Conservation (phyloP, 2,797 vertebrate genomes). For the Knipowitschia caucasica region DNA sequence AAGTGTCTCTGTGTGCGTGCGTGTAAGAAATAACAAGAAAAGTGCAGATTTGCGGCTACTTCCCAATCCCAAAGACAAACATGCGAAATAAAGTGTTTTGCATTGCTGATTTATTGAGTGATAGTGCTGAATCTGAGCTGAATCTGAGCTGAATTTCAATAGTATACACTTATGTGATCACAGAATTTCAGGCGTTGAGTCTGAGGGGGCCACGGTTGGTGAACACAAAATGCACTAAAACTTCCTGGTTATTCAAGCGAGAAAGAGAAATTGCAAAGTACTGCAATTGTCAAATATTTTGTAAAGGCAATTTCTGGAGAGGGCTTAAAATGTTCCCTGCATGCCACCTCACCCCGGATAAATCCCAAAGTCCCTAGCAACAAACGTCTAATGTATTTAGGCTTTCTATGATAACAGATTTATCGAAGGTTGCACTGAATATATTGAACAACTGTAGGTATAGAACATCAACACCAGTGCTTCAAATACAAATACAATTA, state of each 20-base stretch:
- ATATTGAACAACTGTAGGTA: too few relatives aligned
- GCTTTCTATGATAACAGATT: too few relatives aligned
- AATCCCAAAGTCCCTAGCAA: too few relatives aligned
- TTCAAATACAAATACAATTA: too few relatives aligned
- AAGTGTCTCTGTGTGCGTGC: neutral
- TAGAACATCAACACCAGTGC: too few relatives aligned
- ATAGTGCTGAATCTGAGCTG: constrained; percentile 39
- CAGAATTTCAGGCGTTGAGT: constrained; percentile 6
- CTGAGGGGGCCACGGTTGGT: neutral
- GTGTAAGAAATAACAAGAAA: constrained; percentile 18
- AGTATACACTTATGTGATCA: constrained; percentile 22
- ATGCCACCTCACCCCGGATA: too few relatives aligned
- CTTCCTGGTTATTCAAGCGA: too few relatives aligned
- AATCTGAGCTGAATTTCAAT: constrained; percentile 47
- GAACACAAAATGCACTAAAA: too few relatives aligned
- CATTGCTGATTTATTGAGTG: constrained; percentile 54
- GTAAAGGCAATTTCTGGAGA: neutral
- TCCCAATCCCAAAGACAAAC: constrained; percentile 66
- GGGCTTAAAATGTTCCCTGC: too few relatives aligned
- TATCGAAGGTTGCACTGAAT: too few relatives aligned
- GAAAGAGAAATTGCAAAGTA: too few relatives aligned
- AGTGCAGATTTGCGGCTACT: constrained; percentile 40
- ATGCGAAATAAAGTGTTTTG: constrained; percentile 50
- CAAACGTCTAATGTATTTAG: too few relatives aligned
- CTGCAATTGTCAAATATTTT: neutral